Base-by-base conservation (phyloP, 2,113 vertebrate species). In the Labeo catla region DNA sequence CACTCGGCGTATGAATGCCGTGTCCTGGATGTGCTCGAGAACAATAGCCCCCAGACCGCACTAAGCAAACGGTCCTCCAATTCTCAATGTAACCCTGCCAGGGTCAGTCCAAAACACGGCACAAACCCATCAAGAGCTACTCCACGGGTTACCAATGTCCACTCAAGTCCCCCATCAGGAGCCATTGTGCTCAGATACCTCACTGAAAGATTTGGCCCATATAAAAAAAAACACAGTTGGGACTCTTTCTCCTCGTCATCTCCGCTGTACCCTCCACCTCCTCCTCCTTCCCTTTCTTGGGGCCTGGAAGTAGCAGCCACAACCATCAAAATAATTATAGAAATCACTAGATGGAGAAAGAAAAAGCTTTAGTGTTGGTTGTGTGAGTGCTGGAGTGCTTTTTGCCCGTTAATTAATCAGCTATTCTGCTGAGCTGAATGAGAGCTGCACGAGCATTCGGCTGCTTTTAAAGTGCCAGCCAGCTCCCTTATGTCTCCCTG, bases 381-480 rank as follows among this genome's bases (percentile, higher is more conserved):
- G 90, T 89, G 86, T 91, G 91, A 90, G 90, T 91, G 88, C 89
- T 92, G 89, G 88, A 93, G 93, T 91, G 87, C 86, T 88, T 80
- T 86, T 88, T 88, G 83, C 81, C 61, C 91, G 86, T 92, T 93
- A 93, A 95, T 95, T 93, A 94, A 94, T 93, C 92, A 91, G 92
- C 92, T 86, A 74, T 91, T 89, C 90, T 91, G 85, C 81, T 88
- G 89, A 88, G 89, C 90, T 91, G 87, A 89, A 88, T 86, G 87
- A 91, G 86, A 77, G 84, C 76, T 84, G 47, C 87, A 83, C 54
- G 83, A 61, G 47, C 68, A 28, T 34, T 57, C 78, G 86, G 61
- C 91, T 84, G 87, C 89, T 88, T 86, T 91, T 92, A 92, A 89
- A 86, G 88, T 90, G 89, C 89, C 90, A 93, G 92, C 87, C 90